Evolutionary conservation across 2,888 invertebrate genomes (phyloP), one percentile per base, ranked within the genome.

Genomic region (Julus scanicus): DNA sequence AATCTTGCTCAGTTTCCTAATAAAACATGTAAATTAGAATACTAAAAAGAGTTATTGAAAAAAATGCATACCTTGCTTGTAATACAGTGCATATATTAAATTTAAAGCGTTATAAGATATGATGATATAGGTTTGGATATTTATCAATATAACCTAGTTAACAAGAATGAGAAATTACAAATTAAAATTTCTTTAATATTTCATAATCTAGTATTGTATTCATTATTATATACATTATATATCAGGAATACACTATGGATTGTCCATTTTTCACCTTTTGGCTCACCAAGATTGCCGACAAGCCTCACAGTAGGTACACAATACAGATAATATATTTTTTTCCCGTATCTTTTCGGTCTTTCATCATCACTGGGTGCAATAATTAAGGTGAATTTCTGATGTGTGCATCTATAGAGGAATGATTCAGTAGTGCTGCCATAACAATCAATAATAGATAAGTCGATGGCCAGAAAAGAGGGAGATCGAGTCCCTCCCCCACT

Each of bases 381-480:
- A 63, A 63, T 63, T 63, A 63, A 63, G 57, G n/a, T n/a, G 57
- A 53, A 63, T 63, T 63, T 63, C 57, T 63, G 57, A 63, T 63
- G n/a, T n/a, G 5, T 3, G 17, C 57, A 15, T 53, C 53, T 53
- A 53, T 53, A 17, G 53, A 13, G 13, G 53, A 44, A 53, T 53
- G 53, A 63, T 63, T 17, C 57, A 63, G 57, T 63, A n/a, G n/a
- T 6, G 57, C 57, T 63, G 57, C n/a, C 57, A 63, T n/a, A n/a
- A n/a, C n/a, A 63, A 63, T 63, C 57, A 63, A 63, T 63, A 63
- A 63, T n/a, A 63, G 57, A 63, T 63, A 63, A 63, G 57, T 63
- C 57, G 57, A 63, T n/a, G 57, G 57, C 57, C n/a, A 63, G 17
- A n/a, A 63, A 63, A n/a, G 57, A 63, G n/a, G 57, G 57, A n/a